These are phyloP conservation scores for Anolis apletophallus DNA, from an alignment of 2,797 vertebrate species.

Conservation along the genomic window DNA sequence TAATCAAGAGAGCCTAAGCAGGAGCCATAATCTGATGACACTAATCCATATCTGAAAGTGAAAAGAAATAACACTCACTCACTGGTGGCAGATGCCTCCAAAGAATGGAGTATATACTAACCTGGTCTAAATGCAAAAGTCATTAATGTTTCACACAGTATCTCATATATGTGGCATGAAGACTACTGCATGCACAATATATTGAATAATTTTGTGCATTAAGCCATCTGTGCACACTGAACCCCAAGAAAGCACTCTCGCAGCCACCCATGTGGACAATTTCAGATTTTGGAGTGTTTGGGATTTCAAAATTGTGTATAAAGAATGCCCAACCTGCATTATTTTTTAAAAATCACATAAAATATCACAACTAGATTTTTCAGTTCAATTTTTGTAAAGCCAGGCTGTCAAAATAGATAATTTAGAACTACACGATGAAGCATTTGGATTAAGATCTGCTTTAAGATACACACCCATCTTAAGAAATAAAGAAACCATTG, in stretches of 20 bases:
- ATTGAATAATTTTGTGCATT: too few relatives aligned
- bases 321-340: too few relatives aligned
- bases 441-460: background rate
- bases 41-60: background rate
- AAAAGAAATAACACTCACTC: background rate
- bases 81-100: background rate
- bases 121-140: too few relatives aligned
- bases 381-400: background rate
- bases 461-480: constrained; percentile 1
- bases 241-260: too few relatives aligned
- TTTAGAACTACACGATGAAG: background rate
- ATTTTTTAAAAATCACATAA: too few relatives aligned
- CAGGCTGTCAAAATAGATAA: background rate
- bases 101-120: background rate
- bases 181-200: too few relatives aligned
- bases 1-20: background rate
- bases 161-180: too few relatives aligned
- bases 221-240: too few relatives aligned
- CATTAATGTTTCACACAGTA: too few relatives aligned
- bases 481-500: constrained; percentile 38
- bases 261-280: too few relatives aligned
- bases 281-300: too few relatives aligned
- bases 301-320: too few relatives aligned
- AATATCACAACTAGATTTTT: background rate
- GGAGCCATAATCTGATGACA: background rate